Evolutionary conservation across 2,113 vertebrate species (phyloP).

Genomic region (Pachycephala philippinensis): DNA sequence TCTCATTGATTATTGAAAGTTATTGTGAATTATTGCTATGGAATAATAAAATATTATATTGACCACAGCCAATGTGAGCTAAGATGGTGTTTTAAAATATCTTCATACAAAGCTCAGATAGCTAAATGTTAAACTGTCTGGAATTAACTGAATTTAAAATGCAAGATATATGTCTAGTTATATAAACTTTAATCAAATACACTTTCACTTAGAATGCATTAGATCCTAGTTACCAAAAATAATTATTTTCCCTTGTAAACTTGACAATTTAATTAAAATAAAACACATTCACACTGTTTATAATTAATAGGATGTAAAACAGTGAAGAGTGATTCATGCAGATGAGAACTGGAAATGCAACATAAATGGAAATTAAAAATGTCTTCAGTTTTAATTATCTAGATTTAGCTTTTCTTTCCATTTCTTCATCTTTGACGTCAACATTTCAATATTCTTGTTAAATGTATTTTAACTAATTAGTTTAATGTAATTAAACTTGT

Average conservation of each 20-base stretch:
- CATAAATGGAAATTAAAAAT: neutral
- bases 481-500: neutral
- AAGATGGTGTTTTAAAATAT: neutral
- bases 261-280: constrained; percentile 20
- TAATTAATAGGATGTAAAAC: neutral
- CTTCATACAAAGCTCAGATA: neutral
- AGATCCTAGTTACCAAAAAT: neutral
- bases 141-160: neutral
- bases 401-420: neutral
- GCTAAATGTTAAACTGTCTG: neutral
- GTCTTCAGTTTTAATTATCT: neutral
- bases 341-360: neutral
- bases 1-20: neutral
- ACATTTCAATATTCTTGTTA: neutral
- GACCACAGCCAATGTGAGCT: neutral
- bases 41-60: neutral
- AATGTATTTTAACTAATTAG: neutral
- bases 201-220: neutral
- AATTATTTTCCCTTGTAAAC: neutral
- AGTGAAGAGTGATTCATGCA: neutral
- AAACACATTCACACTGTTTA: neutral
- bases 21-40: neutral
- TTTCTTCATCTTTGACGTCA: neutral
- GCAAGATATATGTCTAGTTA: neutral
- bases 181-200: neutral